Base-by-base conservation (phyloP, 2,797 vertebrate genomes). In the Malacoctenus gilli region DNA sequence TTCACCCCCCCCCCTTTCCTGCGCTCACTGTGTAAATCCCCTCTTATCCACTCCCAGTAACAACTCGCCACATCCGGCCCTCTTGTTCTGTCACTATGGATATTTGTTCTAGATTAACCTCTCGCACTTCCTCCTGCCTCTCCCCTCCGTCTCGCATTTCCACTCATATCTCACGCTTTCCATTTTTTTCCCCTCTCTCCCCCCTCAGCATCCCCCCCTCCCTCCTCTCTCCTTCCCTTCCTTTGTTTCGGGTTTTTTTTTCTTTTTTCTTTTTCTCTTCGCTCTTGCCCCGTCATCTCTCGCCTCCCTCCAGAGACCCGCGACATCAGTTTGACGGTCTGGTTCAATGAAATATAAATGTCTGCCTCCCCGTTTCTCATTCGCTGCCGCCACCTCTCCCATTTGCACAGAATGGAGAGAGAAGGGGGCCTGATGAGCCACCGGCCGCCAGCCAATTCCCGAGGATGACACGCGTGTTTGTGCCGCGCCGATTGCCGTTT, bases 41-140 rank as follows among this genome's bases (percentile, higher is more conserved):
- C 37, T 77, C 71, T 82, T 77, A 86, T 83, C 80, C 81, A 86
- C 76, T 79, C 76, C 52, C 63, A 56, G 80, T 72, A 87, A 84
- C 80, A 82, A 77, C 81, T 77, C 18, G 14, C 72, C 11, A 25
- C 72, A 79, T 80, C 70, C 39, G 21, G 67, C 66, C 69, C 72
- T 79, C 83, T 85, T 86, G 82, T 83, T 81, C 80, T 73, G 76
- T 82, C 81, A 78, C 68, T 70, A 68, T 72, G 72, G 79, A 82
- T 87, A 84, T 88, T 86, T 88, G 85, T 86, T 84, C 79, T 79
- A 75, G 64, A 83, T 87, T 83, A 84, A 86, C 84, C 82, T 80
- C 75, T 82, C 48, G 23, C 3, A 15, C 76, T 65, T 34, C 32
- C 36, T 59, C 50, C 43, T 32, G 54, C 51, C 40, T 38, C 59